Conservation (phyloP, 2,797 vertebrate genomes). For the Taeniopygia guttata region DNA sequence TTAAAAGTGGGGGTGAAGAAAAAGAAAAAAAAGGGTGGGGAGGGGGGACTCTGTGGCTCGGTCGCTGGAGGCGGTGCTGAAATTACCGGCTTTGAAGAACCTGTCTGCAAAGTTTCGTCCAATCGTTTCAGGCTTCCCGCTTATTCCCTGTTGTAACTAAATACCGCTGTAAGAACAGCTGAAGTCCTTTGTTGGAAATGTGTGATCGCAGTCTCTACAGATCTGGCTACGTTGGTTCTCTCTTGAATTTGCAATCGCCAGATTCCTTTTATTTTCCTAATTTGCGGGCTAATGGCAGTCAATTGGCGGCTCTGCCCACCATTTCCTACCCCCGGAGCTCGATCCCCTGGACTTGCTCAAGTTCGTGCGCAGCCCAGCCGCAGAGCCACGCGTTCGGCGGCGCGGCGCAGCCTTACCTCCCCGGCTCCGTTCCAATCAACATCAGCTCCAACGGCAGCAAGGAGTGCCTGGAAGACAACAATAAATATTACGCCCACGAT, state of each 20-base stretch:
- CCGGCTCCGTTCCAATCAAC: slow-evolving; percentile 78
- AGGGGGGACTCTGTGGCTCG: not conserved
- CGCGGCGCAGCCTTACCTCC: slow-evolving; percentile 85
- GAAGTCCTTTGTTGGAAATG: slow-evolving; percentile 89
- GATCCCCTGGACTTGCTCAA: slow-evolving; percentile 85
- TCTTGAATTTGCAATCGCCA: slow-evolving; percentile 87
- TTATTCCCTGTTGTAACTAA: slow-evolving; percentile 92
- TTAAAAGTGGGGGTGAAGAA: not conserved
- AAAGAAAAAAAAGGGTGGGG: fast-evolving
- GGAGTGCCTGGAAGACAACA: slow-evolving; percentile 79
- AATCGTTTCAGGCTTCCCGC: slow-evolving; percentile 88
- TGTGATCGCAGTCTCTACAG: slow-evolving; percentile 94
- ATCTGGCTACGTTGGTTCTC: slow-evolving; percentile 90
- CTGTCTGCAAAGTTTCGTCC: slow-evolving; percentile 82
- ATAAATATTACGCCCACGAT: slow-evolving; percentile 81
- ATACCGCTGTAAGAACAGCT: slow-evolving; percentile 81
- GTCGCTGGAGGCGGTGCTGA: slow-evolving; percentile 84
- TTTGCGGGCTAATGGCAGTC: slow-evolving; percentile 89
- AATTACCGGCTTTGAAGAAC: slow-evolving; percentile 78
- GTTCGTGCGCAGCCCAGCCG: slow-evolving; percentile 84
- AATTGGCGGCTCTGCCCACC: slow-evolving; percentile 86
- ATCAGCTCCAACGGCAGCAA: slow-evolving; percentile 77
- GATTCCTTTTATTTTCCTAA: slow-evolving; percentile 92
- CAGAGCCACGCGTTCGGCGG: slow-evolving; percentile 84
- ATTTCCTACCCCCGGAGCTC: slow-evolving; percentile 85